A percentile compares a stretch with the other conserved stretches of the same genome.
phyloP scores from a whole-genome alignment of 2,888 invertebrate species.

The Ectemnius cavifrons region DNA sequence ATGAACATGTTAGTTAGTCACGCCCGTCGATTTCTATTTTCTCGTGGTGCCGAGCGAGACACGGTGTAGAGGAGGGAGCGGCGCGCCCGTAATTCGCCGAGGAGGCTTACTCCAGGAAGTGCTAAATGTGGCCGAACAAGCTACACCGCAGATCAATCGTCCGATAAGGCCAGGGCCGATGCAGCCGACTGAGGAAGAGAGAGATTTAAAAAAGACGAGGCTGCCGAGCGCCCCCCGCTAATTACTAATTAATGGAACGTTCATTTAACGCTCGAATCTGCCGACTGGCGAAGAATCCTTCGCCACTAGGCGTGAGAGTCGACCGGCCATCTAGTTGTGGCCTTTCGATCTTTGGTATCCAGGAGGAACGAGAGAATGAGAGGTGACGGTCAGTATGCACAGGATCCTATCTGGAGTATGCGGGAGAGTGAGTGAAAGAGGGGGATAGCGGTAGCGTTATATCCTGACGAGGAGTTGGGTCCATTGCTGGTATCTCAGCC shows the following conservation, averaged over 20 bases:
- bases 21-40: slow-evolving; percentile 25
- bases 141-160: slow-evolving; percentile 7
- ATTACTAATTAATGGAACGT: slow-evolving; percentile 11
- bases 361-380: not conserved
- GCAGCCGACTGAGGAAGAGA: not conserved
- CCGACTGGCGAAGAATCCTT: slow-evolving; percentile 3
- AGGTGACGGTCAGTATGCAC: slow-evolving; percentile 4
- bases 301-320: not conserved
- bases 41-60: not conserved
- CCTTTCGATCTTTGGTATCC: not conserved
- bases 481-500: slow-evolving; percentile 11
- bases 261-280: not conserved
- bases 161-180: not conserved
- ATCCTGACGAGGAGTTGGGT: slow-evolving; percentile 20
- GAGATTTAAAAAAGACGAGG: slow-evolving; percentile 2
- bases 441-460: not conserved
- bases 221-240: not conserved
- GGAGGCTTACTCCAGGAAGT: slow-evolving; percentile 7
- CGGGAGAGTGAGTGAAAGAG: too few species aligned
- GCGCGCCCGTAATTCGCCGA: slow-evolving; percentile 6
- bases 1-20: slow-evolving; percentile 42
- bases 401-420: not conserved
- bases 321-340: not conserved
- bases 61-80: not conserved
- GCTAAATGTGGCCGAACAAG: slow-evolving; percentile 7